phyloP scores from a whole-genome alignment of 1,140 invertebrate species.

The Pissodes strobi region DNA sequence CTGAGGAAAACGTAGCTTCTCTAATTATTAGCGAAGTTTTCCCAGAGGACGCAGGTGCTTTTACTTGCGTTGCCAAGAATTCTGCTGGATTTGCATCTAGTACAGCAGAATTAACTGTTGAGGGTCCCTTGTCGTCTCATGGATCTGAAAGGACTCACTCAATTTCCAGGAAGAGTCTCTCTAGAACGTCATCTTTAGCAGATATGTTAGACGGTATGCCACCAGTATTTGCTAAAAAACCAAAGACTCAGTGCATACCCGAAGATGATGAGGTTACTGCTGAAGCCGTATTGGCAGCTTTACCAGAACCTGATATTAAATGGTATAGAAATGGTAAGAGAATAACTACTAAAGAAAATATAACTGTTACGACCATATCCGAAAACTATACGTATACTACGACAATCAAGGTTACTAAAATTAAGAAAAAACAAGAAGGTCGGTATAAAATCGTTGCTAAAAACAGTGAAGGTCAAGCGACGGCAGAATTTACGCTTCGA shows the following conservation, averaged over 20 bases:
- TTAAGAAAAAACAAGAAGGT: conserved; percentile 81
- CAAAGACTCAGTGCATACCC: conserved; percentile 80
- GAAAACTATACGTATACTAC: conserved; percentile 91
- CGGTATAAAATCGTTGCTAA: conserved; percentile 85
- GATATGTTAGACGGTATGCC: conserved; percentile 91
- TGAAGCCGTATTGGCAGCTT: conserved; percentile 83
- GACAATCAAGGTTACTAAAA: conserved; percentile 77
- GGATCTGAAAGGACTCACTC: conserved; percentile 78
- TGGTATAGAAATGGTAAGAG: conserved; percentile 80
- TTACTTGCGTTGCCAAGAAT: conserved; percentile 96
- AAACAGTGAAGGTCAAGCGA: conserved; percentile 88
- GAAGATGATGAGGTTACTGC: conserved; percentile 79
- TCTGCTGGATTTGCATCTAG: conserved; percentile 89
- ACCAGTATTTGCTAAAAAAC: conserved; percentile 88
- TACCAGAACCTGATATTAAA: conserved; percentile 86
- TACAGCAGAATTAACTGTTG: conserved; percentile 86
- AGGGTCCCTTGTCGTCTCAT: conserved; percentile 85
- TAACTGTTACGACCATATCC: conserved; percentile 75
- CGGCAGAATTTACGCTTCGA: conserved; percentile 79
- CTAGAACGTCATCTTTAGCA: conserved; percentile 85
- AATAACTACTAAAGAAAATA: conserved; percentile 68
- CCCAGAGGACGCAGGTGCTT: conserved; percentile 95
- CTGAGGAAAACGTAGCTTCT: conserved; percentile 89
- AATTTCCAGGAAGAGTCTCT: conserved; percentile 78
- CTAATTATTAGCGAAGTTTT: conserved; percentile 94